These are phyloP conservation scores for Heliconius hortense DNA, from an alignment of 2,888 invertebrate genomes.

Conservation along the genomic window DNA sequence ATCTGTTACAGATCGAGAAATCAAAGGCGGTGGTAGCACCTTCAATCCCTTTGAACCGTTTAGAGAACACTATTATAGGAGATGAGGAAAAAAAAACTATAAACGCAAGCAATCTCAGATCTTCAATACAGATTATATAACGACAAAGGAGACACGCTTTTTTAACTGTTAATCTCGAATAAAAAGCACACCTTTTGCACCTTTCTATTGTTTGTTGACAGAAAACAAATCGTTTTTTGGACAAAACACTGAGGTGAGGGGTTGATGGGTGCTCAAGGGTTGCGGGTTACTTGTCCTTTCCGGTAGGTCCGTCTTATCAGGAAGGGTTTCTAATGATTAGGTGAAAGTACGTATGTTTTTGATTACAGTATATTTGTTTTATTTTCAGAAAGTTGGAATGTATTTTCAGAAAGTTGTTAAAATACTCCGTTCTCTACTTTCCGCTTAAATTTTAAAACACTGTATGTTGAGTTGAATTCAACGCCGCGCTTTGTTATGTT, in stretches of 20 bases:
- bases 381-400: not conserved
- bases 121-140: slow-evolving; percentile 69
- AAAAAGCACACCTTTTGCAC: slow-evolving; percentile 64
- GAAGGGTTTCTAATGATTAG: slow-evolving; percentile 43
- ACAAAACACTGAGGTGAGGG: slow-evolving; percentile 65
- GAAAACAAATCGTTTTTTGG: slow-evolving; percentile 80
- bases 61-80: slow-evolving; percentile 61
- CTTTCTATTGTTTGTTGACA: slow-evolving; percentile 78
- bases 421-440: too few species aligned
- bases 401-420: not conserved
- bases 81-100: slow-evolving; percentile 56
- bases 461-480: too few species aligned
- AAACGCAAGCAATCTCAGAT: slow-evolving; percentile 60
- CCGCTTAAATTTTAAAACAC: too few species aligned
- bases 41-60: slow-evolving; percentile 66
- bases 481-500: too few species aligned
- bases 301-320: slow-evolving; percentile 60
- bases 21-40: slow-evolving; percentile 59
- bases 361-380: slow-evolving; percentile 24
- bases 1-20: slow-evolving; percentile 62
- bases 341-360: slow-evolving; percentile 31
- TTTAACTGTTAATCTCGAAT: slow-evolving; percentile 68
- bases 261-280: slow-evolving; percentile 74
- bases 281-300: slow-evolving; percentile 71
- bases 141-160: slow-evolving; percentile 69